These are phyloP conservation scores for Arvicanthis niloticus DNA, from an alignment of 2,113 vertebrate species.

Conservation along the genomic window DNA sequence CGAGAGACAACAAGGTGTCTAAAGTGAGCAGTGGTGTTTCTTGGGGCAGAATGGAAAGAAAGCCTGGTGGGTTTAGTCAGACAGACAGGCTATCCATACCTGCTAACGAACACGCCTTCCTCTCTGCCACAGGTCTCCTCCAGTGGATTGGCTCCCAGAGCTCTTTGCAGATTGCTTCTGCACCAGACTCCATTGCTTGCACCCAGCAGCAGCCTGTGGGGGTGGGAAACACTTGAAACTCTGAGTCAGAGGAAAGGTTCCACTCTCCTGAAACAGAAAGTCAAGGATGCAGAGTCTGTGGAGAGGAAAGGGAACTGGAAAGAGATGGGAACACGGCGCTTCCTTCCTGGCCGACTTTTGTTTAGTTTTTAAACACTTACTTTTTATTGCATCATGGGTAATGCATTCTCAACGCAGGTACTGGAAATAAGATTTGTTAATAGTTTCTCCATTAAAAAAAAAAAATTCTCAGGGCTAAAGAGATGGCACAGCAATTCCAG, in stretches of 20 bases:
- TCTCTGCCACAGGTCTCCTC: background rate
- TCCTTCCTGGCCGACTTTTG: conserved; percentile 21
- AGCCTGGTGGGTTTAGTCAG: background rate
- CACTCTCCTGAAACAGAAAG: conserved; percentile 68
- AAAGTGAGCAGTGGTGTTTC: background rate
- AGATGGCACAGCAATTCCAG: no score
- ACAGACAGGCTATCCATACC: no score
- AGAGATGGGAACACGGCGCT: background rate
- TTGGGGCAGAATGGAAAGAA: background rate
- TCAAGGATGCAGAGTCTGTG: conserved; percentile 35
- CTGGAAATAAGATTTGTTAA: conserved; percentile 4
- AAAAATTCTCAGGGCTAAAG: no score
- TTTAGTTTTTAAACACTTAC: conserved; percentile 29
- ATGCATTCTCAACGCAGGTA: background rate
- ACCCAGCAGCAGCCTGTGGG: background rate
- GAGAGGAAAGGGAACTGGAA: conserved; percentile 35
- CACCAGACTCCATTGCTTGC: background rate
- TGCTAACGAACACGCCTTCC: background rate
- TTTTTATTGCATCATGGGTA: background rate
- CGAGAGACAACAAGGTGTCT: background rate
- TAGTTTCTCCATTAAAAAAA: background rate
- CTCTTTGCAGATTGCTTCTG: background rate
- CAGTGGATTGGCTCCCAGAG: background rate
- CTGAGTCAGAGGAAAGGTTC: conserved; percentile 72
- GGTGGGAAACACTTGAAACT: conserved; percentile 53